Conservation (phyloP, 2,113 vertebrate species). For the Falcunculus frontatus region DNA sequence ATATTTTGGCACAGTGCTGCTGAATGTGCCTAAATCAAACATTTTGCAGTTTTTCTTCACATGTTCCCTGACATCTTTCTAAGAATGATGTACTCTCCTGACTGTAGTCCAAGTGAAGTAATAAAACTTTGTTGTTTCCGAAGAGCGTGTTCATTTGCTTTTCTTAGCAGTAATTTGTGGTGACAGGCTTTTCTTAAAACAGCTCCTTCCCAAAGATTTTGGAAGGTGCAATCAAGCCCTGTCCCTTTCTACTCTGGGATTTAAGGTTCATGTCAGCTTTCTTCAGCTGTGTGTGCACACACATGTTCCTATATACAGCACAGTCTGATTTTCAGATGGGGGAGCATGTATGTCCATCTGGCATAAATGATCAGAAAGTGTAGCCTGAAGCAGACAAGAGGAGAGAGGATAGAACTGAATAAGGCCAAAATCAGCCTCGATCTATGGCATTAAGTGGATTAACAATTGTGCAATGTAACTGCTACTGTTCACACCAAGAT, state of each 20-base stretch:
- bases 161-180: not conserved
- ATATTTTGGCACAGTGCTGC: not conserved
- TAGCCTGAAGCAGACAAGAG: not conserved
- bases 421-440: not conserved
- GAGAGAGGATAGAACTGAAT: not conserved
- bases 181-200: not conserved
- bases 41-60: not conserved
- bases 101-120: conserved; percentile 5
- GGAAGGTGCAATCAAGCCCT: not conserved
- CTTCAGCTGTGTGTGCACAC: not conserved
- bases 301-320: not conserved
- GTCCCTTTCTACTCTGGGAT: not conserved
- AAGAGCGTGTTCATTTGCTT: not conserved
- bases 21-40: not conserved
- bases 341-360: not conserved
- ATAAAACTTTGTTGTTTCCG: conserved; percentile 2
- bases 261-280: not conserved
- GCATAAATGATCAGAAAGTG: not conserved
- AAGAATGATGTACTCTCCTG: not conserved
- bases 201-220: not conserved
- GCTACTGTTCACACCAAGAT: not conserved
- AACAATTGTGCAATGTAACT: not conserved
- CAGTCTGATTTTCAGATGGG: not conserved
- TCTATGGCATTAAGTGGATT: not conserved
- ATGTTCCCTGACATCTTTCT: not conserved